A percentile compares a stretch with the other conserved stretches of the same genome.
These are phyloP conservation scores for Bombus vancouverensis DNA, from an alignment of 1,140 invertebrate genomes.

Conservation along the genomic window DNA sequence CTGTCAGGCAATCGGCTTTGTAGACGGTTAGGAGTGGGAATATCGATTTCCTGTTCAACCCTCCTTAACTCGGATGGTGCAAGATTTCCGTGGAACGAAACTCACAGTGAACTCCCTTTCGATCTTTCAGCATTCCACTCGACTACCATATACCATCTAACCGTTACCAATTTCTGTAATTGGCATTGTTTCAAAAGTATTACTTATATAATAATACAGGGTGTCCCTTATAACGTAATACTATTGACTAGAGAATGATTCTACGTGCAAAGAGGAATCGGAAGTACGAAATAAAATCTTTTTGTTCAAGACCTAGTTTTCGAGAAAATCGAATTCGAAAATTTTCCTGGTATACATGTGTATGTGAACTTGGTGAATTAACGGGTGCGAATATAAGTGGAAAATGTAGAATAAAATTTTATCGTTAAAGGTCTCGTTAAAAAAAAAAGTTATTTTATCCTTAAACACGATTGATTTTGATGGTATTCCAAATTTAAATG, in stretches of 20 bases:
- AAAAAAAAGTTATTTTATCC: no score
- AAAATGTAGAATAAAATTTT: no score
- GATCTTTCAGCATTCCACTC: constrained; percentile 24
- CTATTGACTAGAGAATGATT: not conserved
- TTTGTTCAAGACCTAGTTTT: no score
- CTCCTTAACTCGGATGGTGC: constrained; percentile 44
- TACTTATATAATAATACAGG: not conserved
- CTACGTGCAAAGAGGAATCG: not conserved
- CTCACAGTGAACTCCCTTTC: constrained; percentile 25
- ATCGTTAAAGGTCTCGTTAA: no score
- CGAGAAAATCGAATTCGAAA: no score
- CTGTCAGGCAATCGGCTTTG: constrained; percentile 49
- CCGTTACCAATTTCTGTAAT: constrained; percentile 16
- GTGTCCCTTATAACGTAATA: not conserved
- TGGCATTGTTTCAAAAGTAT: not conserved
- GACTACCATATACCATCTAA: constrained; percentile 1
- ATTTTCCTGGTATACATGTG: no score
- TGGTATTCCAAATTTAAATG: no score
- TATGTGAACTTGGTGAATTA: no score
- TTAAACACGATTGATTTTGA: no score
- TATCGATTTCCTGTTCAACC: constrained; percentile 56
- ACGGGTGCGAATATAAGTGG: no score
- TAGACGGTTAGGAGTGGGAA: constrained; percentile 41
- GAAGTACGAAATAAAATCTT: not conserved
- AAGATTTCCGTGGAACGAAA: constrained; percentile 36